phyloP scores from a whole-genome alignment of 2,113 vertebrate species.

The Felis catus region DNA sequence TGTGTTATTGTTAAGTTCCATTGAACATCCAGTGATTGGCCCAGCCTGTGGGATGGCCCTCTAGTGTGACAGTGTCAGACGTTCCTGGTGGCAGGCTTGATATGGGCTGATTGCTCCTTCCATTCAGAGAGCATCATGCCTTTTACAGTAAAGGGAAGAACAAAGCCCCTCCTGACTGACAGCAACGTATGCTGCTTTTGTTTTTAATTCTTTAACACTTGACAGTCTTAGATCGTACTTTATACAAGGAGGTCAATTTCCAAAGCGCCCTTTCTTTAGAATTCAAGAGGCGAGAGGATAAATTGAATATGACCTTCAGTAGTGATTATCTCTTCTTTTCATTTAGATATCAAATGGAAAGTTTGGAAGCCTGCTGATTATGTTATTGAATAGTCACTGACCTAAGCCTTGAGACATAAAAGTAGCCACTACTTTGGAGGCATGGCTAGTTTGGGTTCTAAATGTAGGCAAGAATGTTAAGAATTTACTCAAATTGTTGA shows the following conservation, averaged over 20 bases:
- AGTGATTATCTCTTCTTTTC: slow-evolving; percentile 81
- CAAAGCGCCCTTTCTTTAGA: slow-evolving; percentile 73
- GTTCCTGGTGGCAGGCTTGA: slow-evolving; percentile 63
- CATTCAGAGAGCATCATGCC: slow-evolving; percentile 77
- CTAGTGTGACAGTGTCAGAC: not conserved
- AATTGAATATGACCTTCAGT: slow-evolving; percentile 65
- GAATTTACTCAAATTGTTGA: slow-evolving; percentile 81
- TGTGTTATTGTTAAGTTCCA: slow-evolving; percentile 68
- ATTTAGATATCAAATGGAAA: slow-evolving; percentile 79
- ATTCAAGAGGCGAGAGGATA: slow-evolving; percentile 55
- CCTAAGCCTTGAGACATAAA: slow-evolving; percentile 67
- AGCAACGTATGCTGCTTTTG: slow-evolving; percentile 77
- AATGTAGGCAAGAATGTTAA: slow-evolving; percentile 78
- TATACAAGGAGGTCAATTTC: slow-evolving; percentile 71
- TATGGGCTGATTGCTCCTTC: slow-evolving; percentile 73
- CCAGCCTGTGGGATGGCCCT: slow-evolving; percentile 14
- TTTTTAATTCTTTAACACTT: slow-evolving; percentile 82
- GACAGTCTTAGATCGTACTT: slow-evolving; percentile 75
- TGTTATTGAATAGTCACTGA: slow-evolving; percentile 83
- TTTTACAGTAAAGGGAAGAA: slow-evolving; percentile 76
- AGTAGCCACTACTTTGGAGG: slow-evolving; percentile 66
- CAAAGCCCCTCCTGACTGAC: slow-evolving; percentile 81
- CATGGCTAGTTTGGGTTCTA: slow-evolving; percentile 71
- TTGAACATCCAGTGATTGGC: slow-evolving; percentile 46
- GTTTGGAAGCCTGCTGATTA: slow-evolving; percentile 81